These are phyloP conservation scores for Sebastes glaucus DNA, from an alignment of 2,797 vertebrate species.

Conservation along the genomic window DNA sequence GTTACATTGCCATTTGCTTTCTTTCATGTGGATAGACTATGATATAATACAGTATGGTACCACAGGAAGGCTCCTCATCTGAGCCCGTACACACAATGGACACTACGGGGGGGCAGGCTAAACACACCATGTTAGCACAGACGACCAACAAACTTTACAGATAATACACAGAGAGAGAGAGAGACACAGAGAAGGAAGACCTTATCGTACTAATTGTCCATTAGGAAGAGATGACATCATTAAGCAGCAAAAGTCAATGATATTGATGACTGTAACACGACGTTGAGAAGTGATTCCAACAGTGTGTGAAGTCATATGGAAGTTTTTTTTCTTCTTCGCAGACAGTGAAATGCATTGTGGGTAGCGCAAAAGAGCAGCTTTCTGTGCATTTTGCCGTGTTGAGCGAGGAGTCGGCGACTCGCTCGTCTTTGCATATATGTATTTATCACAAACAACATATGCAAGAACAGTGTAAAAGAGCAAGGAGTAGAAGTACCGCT, in stretches of 20 bases:
- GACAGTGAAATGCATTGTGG: conserved; percentile 50
- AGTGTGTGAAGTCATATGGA: conserved; percentile 31
- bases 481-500: conserved; percentile 54
- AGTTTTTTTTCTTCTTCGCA: not conserved
- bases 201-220: conserved; percentile 38
- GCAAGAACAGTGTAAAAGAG: conserved; percentile 69
- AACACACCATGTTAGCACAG: conserved; percentile 65
- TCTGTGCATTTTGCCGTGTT: conserved; percentile 25
- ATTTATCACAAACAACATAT: conserved; percentile 68
- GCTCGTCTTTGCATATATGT: conserved; percentile 63
- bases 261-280: conserved; percentile 26
- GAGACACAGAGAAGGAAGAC: conserved; percentile 68
- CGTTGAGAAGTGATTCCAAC: conserved; percentile 35
- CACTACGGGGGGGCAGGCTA: conserved; percentile 67
- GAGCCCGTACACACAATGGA: conserved; percentile 59
- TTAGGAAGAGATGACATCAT: conserved; percentile 54
- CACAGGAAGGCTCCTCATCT: conserved; percentile 38
- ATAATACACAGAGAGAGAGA: conserved; percentile 48
- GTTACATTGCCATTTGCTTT: conserved; percentile 57
- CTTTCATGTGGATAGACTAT: conserved; percentile 49
- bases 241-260: conserved; percentile 66
- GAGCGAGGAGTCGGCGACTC: not conserved
- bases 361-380: conserved; percentile 20
- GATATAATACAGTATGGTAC: conserved; percentile 45
- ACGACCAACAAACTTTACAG: conserved; percentile 63